Conservation (phyloP, 2,113 vertebrate species). For the Plecturocebus donacophilus region DNA sequence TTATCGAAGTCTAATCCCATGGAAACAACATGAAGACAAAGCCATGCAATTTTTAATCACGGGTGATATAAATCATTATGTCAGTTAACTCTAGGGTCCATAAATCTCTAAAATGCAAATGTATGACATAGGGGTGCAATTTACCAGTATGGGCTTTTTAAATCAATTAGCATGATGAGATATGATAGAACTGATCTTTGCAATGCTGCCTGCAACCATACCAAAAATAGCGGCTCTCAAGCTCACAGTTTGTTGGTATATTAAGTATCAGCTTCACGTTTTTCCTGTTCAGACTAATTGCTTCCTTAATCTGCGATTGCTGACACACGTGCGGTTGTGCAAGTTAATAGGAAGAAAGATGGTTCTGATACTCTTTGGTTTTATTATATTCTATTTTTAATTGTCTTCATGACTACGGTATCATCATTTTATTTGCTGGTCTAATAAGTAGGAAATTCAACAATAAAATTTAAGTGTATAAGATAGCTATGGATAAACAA, state of each 20-base stretch:
- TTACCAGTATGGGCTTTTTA: slow-evolving; percentile 72
- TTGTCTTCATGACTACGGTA: slow-evolving; percentile 75
- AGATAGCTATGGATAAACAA: slow-evolving; percentile 63
- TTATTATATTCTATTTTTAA: slow-evolving; percentile 74
- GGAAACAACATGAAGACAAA: slow-evolving; percentile 74
- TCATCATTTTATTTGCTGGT: slow-evolving; percentile 74
- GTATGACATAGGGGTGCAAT: slow-evolving; percentile 74
- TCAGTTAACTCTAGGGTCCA: slow-evolving; percentile 69
- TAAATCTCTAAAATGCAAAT: slow-evolving; percentile 73
- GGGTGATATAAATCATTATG: slow-evolving; percentile 77
- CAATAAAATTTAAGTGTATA: slow-evolving; percentile 66
- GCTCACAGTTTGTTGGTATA: slow-evolving; percentile 17
- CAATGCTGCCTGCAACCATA: slow-evolving; percentile 44
- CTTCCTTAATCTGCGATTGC: slow-evolving; percentile 80
- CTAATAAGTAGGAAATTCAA: slow-evolving; percentile 72
- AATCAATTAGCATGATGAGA: slow-evolving; percentile 75
- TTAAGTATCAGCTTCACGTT: slow-evolving; percentile 80
- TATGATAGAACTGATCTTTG: slow-evolving; percentile 62
- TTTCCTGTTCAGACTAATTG: slow-evolving; percentile 81
- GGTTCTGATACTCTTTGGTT: slow-evolving; percentile 73
- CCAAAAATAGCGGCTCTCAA: neutral
- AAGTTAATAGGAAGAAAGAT: slow-evolving; percentile 77
- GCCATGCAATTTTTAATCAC: slow-evolving; percentile 73
- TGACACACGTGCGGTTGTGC: slow-evolving; percentile 75
- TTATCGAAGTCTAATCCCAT: slow-evolving; percentile 66